phyloP scores from a whole-genome alignment of 2,888 invertebrate species.

The Acronicta psi region DNA sequence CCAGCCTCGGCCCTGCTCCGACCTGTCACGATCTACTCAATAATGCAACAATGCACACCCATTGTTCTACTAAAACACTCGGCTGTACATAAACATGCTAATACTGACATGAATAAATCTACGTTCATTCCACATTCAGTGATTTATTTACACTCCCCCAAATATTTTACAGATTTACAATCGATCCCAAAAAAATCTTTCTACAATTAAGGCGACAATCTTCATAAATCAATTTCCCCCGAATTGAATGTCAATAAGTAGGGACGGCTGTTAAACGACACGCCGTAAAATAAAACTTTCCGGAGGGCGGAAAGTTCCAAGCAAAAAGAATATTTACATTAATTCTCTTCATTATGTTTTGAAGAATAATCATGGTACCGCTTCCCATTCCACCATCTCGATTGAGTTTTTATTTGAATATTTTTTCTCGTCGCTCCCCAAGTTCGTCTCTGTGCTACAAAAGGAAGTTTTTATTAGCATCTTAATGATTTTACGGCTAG shows the following conservation, averaged over 20 bases:
- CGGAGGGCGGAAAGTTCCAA: conserved; percentile 86
- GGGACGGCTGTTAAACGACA: conserved; percentile 88
- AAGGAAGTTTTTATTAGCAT: conserved; percentile 90
- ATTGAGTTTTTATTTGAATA: conserved; percentile 90
- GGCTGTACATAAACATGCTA: conserved; percentile 48
- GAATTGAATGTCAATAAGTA: conserved; percentile 89
- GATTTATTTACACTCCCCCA: conserved; percentile 36
- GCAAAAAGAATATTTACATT: conserved; percentile 90
- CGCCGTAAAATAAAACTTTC: conserved; percentile 89
- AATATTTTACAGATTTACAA: conserved; percentile 58
- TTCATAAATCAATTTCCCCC: conserved; percentile 89
- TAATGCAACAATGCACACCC: conserved; percentile 80
- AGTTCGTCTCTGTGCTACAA: conserved; percentile 87
- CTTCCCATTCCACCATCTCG: conserved; percentile 84
- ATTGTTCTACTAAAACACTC: conserved; percentile 67
- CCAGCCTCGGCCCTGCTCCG: conserved; percentile 53
- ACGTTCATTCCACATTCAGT: conserved; percentile 22
- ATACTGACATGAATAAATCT: conserved; percentile 35
- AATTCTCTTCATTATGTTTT: conserved; percentile 90
- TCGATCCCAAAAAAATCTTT: conserved; percentile 75
- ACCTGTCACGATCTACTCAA: conserved; percentile 75
- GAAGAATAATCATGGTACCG: conserved; percentile 89
- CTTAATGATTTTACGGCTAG: conserved; percentile 90
- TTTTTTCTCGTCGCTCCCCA: conserved; percentile 80
- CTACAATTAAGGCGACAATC: conserved; percentile 88